Conservation (phyloP, 92 coral and sea anemone genomes). For the Porites evermanni region DNA sequence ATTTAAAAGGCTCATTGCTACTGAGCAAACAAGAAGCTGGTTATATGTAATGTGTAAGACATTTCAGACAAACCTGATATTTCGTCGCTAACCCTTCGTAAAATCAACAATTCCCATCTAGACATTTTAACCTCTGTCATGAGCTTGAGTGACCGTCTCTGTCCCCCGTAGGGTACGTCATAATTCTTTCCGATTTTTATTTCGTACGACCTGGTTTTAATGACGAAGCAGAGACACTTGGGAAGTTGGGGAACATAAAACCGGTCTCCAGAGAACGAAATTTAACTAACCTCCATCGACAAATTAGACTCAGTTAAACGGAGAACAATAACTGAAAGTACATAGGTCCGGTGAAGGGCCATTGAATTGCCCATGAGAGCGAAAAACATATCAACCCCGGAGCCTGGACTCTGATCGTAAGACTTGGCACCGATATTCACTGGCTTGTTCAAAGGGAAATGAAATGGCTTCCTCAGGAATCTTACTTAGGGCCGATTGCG, state of each 20-base stretch:
- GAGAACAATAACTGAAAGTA: background rate
- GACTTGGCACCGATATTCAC: too few relatives aligned
- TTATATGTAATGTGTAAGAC: background rate
- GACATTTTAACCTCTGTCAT: background rate
- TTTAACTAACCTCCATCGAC: background rate
- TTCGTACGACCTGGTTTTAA: background rate
- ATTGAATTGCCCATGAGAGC: background rate
- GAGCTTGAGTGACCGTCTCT: background rate
- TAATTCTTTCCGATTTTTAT: background rate
- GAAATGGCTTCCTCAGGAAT: background rate
- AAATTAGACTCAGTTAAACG: background rate
- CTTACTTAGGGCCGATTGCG: background rate
- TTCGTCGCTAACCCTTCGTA: background rate
- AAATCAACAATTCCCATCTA: background rate
- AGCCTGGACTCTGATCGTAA: background rate
- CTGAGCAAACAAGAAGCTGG: background rate
- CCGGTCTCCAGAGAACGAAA: too few relatives aligned
- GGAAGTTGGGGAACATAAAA: background rate
- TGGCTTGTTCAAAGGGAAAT: background rate
- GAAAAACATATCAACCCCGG: background rate
- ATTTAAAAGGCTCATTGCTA: background rate
- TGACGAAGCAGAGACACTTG: background rate
- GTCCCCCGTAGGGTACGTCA: constrained; percentile 19
- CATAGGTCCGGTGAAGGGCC: background rate
- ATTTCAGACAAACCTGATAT: background rate